A percentile compares a stretch with the other conserved stretches of the same genome.
These are phyloP conservation scores for Cyclina sinensis DNA, from an alignment of 1,140 invertebrate species.

Conservation along the genomic window DNA sequence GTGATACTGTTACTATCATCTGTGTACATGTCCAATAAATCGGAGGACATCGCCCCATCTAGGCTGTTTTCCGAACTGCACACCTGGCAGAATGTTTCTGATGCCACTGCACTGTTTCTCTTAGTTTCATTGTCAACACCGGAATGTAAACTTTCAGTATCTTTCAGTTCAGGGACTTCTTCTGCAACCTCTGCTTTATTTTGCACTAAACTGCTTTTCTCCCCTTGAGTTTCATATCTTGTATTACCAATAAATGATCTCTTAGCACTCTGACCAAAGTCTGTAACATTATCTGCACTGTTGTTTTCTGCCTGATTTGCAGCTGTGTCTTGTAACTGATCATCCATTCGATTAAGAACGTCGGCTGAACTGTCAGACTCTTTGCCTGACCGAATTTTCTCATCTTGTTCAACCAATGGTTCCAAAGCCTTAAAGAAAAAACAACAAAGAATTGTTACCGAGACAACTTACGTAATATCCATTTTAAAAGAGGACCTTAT, in stretches of 20 bases:
- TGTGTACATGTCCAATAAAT: background rate
- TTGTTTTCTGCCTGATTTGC: no score
- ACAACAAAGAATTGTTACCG: background rate
- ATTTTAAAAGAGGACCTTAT: no score
- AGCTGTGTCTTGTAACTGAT: background rate
- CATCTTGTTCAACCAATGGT: background rate
- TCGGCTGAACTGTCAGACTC: background rate
- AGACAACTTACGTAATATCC: background rate
- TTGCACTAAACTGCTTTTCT: background rate
- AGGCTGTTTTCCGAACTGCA: conserved; percentile 1
- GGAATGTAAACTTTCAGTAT: background rate
- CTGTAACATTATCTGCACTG: no score
- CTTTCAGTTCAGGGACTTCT: background rate
- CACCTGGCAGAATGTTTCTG: background rate
- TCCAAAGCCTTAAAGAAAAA: background rate
- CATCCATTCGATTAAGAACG: background rate
- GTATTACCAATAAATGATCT: no score
- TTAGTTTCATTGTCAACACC: background rate
- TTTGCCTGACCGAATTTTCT: no score
- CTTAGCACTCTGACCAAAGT: no score
- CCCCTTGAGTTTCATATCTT: no score
- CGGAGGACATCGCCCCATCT: background rate
- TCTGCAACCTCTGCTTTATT: background rate
- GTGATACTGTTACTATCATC: conserved; percentile 36
- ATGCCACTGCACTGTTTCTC: background rate